Evolutionary conservation across 2,113 vertebrate genomes (phyloP).

Genomic region (Pungitius pungitius): DNA sequence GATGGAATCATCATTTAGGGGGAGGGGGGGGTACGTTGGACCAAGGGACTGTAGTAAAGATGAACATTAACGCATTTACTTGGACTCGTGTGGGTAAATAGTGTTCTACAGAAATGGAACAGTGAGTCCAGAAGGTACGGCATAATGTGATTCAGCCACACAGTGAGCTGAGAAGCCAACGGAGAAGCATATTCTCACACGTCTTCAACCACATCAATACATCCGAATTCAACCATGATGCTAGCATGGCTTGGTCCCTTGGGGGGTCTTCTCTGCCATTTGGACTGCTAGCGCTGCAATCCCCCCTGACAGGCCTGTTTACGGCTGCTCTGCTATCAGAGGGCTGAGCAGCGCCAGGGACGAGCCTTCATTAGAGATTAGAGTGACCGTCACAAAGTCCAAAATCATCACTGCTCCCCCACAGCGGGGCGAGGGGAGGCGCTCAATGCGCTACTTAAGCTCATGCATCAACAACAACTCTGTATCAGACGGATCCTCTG

Average conservation of each 20-base stretch:
- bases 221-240: conserved; percentile 71
- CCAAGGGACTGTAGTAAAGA: conserved; percentile 30
- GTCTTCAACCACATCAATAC: conserved; percentile 46
- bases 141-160: conserved; percentile 35
- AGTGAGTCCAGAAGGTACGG: conserved; percentile 24
- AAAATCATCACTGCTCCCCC: conserved; percentile 69
- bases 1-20: conserved; percentile 35
- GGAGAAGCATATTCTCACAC: conserved; percentile 48
- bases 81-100: conserved; percentile 27
- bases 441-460: conserved; percentile 66
- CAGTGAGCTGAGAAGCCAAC: conserved; percentile 37
- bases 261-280: conserved; percentile 73
- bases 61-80: background rate
- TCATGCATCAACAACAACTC: conserved; percentile 64
- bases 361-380: conserved; percentile 80
- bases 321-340: conserved; percentile 70
- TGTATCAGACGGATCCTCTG: conserved; percentile 62
- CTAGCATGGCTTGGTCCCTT: conserved; percentile 63
- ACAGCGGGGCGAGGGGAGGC: conserved; percentile 53
- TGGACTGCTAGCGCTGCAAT: conserved; percentile 70
- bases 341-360: conserved; percentile 67
- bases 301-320: conserved; percentile 77
- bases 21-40: conserved; percentile 27
- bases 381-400: conserved; percentile 76
- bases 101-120: conserved; percentile 28